Evolutionary conservation across 2,888 invertebrate genomes (phyloP).

Genomic region (Phania funesta): DNA sequence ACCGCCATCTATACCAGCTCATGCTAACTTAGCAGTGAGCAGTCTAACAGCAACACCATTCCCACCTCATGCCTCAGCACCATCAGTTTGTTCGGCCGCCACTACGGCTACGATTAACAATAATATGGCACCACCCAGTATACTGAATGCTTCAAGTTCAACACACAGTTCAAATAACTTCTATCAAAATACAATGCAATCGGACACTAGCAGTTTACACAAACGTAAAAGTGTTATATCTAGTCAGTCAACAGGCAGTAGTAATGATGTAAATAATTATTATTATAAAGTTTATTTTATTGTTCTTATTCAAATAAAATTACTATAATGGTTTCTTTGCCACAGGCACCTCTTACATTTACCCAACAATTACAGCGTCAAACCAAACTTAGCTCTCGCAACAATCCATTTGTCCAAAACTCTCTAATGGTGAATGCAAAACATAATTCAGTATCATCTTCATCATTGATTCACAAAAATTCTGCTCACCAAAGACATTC

Average conservation of each 20-base stretch:
- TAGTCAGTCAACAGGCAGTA: constrained; percentile 81
- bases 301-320: neutral
- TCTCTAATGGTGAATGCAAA: constrained; percentile 77
- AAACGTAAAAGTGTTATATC: constrained; percentile 81
- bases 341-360: constrained; percentile 88
- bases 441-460: constrained; percentile 72
- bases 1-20: constrained; percentile 77
- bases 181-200: constrained; percentile 81
- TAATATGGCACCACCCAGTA: constrained; percentile 69
- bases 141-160: constrained; percentile 79
- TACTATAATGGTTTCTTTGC: neutral
- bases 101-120: constrained; percentile 76
- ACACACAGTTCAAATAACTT: constrained; percentile 81
- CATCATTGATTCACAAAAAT: constrained; percentile 71
- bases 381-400: constrained; percentile 79
- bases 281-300: neutral
- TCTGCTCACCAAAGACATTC: constrained; percentile 77
- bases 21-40: constrained; percentile 72
- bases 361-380: constrained; percentile 92
- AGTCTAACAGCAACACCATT: constrained; percentile 66
- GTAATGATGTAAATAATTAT: constrained; percentile 78
- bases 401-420: constrained; percentile 77
- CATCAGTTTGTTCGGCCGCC: constrained; percentile 77
- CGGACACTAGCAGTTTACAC: constrained; percentile 80
- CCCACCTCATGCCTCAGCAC: constrained; percentile 74